Evolutionary conservation across 2,113 vertebrate genomes (phyloP).

Genomic region (Oreocharis arfaki): DNA sequence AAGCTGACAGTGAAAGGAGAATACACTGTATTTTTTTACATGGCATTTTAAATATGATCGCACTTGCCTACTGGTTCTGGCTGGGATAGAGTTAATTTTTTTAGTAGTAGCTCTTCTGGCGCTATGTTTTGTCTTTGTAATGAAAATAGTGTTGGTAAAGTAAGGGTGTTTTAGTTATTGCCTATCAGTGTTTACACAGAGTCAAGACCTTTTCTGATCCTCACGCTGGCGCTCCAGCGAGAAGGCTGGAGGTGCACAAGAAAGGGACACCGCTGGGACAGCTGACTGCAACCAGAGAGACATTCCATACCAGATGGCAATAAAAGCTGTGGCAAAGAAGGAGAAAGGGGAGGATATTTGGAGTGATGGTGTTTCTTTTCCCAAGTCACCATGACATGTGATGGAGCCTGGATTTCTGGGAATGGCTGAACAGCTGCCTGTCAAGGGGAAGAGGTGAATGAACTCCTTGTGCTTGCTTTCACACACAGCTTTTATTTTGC

Average conservation of each 20-base stretch:
- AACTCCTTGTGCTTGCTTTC: background rate
- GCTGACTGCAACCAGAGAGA: background rate
- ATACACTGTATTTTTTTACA: background rate
- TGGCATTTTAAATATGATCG: background rate
- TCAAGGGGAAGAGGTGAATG: accelerated
- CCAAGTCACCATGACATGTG: accelerated
- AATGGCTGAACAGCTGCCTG: background rate
- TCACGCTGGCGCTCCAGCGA: accelerated
- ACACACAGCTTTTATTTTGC: accelerated
- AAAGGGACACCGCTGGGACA: background rate
- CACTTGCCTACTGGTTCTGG: background rate
- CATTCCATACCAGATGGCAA: background rate
- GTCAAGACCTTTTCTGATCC: background rate
- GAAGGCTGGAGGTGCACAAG: background rate
- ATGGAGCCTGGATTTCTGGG: background rate
- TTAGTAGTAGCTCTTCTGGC: background rate
- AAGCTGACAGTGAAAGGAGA: background rate
- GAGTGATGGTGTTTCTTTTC: accelerated
- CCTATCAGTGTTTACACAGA: background rate
- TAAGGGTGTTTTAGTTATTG: background rate
- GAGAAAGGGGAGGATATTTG: background rate
- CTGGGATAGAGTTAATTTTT: background rate
- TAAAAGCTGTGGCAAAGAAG: background rate
- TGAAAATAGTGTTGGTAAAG: background rate
- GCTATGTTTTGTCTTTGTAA: background rate